These are phyloP conservation scores for Pecten maximus DNA, from an alignment of 2,888 invertebrate genomes.

Conservation along the genomic window DNA sequence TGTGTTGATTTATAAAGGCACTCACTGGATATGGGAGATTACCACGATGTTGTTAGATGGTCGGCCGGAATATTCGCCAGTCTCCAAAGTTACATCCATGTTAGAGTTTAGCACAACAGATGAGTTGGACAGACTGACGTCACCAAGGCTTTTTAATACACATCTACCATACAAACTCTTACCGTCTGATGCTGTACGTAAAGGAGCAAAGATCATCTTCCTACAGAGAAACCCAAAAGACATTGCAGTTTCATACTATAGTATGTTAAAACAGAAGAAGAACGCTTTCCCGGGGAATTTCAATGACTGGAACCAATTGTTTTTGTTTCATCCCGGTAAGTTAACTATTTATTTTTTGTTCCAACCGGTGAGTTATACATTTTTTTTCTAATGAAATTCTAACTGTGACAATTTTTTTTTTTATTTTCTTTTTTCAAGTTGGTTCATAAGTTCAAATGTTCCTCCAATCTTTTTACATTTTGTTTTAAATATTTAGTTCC, in stretches of 20 bases:
- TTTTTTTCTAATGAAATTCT: too few relatives aligned
- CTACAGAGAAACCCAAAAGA: background rate
- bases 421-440: too few relatives aligned
- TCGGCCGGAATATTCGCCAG: background rate
- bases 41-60: background rate
- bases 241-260: background rate
- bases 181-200: background rate
- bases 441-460: too few relatives aligned
- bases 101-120: background rate
- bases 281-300: background rate
- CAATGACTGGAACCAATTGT: background rate
- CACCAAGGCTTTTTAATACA: background rate
- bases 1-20: too few relatives aligned
- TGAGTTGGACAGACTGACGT: background rate
- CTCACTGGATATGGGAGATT: background rate
- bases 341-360: too few relatives aligned
- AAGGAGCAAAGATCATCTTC: background rate
- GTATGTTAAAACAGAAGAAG: background rate
- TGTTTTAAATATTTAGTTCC: too few relatives aligned
- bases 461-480: too few relatives aligned
- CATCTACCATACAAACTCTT: background rate
- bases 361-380: too few relatives aligned
- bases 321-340: background rate
- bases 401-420: too few relatives aligned
- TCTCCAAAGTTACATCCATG: background rate